A percentile compares a stretch with the other conserved stretches of the same genome.
phyloP scores from a whole-genome alignment of 2,113 vertebrate species.

The Carettochelys insculpta region DNA sequence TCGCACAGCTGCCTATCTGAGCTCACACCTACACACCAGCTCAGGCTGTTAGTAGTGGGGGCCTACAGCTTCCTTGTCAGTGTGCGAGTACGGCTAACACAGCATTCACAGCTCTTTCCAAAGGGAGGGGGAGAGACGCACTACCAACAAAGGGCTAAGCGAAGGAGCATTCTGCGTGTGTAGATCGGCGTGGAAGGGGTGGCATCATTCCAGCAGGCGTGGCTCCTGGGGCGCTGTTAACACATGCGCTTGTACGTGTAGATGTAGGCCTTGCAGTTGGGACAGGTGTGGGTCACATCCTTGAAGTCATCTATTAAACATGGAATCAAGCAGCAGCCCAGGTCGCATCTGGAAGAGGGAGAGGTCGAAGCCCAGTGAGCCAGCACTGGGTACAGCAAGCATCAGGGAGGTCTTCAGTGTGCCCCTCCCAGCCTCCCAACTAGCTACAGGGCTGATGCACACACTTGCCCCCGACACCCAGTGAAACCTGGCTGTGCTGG shows the following conservation, averaged over 20 bases:
- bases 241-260: constrained; percentile 99
- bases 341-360: constrained; percentile 85
- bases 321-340: constrained; percentile 97
- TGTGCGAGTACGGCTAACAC: not conserved
- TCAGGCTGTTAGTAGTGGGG: rapidly evolving
- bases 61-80: not conserved
- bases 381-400: rapidly evolving
- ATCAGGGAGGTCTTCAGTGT: not conserved
- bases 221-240: constrained; percentile 72
- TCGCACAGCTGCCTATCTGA: not conserved
- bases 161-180: not conserved
- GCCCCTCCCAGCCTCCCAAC: not conserved
- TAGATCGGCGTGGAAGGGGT: not conserved
- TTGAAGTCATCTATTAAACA: constrained; percentile 98
- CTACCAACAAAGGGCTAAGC: not conserved
- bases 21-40: rapidly evolving
- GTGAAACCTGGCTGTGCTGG: not conserved
- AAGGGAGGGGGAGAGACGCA: not conserved
- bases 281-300: constrained; percentile 98
- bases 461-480: not conserved
- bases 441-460: not conserved
- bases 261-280: constrained; percentile 98
- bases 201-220: not conserved
- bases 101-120: not conserved
- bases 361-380: not conserved